Evolutionary conservation across 1,140 invertebrate genomes (phyloP), one percentile per base, ranked within the genome.

Genomic region (Epicauta chinensis): DNA sequence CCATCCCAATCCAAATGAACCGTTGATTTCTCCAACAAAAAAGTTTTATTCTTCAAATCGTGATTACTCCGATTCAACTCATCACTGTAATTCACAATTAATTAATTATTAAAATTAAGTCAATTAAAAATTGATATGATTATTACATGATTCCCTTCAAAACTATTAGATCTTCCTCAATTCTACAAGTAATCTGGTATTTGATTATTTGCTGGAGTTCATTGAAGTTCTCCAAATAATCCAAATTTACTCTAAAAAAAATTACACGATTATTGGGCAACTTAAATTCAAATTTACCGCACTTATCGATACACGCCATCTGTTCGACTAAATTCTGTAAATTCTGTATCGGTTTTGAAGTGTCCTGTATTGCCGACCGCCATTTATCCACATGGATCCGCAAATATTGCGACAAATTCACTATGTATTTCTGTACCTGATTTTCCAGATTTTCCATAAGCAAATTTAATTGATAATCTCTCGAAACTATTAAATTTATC

Each of bases 1-100:
- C 17, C 34, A 2, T 66, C 60, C 65, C 65, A 68, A 40, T 68
- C 55, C 12, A 68, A 53, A 48, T 63, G 42, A 38, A 63, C 39
- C 7, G 65, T 58, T 7, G 59, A 50, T 36, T 38, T 55, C 50
- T 68, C 66, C 15, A 68, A 55, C 9, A 38, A 42, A 15, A 49
- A 47, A 3, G 66, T 23, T 56, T 61, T 62, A 45, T 56, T 64
- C 55, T 65, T 68, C 23, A 67, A 17, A 15, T 61, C 56, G 13
- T 58, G 35, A 43, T 67, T 66, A 9, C 39, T 10, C 53, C 59
- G 42, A 23, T 56, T 59, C 29, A 69, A 40, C 30, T 55, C 55
- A 32, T 66, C 59, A 13, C 64, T 66, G 35, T 16, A 48, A 47
- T 16, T n/a, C 2, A 46, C 10, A 46, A 34, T 53, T 17, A 36